Evolutionary conservation across 64 coral and sea anemone species (phyloP), one percentile per base, ranked within the genome.

Genomic region (Pocillopora damicornis): DNA sequence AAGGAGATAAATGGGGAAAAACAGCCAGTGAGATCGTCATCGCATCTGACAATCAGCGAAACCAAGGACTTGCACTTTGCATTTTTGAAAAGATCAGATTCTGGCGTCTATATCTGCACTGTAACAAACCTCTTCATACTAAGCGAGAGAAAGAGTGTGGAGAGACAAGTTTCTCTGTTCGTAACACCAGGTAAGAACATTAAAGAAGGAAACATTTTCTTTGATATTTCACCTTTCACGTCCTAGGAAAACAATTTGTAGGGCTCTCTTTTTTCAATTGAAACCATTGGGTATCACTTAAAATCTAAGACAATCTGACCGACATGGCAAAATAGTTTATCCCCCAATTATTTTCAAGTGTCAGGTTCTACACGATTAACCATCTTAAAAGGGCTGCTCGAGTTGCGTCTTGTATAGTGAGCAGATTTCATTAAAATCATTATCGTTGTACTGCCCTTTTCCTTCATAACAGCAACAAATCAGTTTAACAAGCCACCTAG

Each of bases 21-120:
- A 18, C 37, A 84, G 37, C 83, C 30, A 30, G 60, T 93, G 0
- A 77, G 60, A 4, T 57, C 77, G 35, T 97, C 94, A 13, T 72
- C 94, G 9, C 75, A 90, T 63, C 93, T 90, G 37, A 90, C 88
- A 23, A 79, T 97, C 23, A 97, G 91, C 63, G 42, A 91, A 20
- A 81, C 88, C n/a, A 20, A 79, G 14, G 94, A 93, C 45, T 66
- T 97, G 42, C 94, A 97, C 64, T 97, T 97, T 78, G 87, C 94
- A 2, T 93, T 74, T 75, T 11, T 90, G 9, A 73, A 87, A 35
- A 89, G 9, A 13, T 17, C 59, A 10, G 94, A 97, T 13, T 37
- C 60, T 9, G 91, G 88, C 3, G 77, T 90, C 23, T 97, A 97
- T 13, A 58, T 76, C 16, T 97, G 94, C 35, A 97, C 94, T 11